phyloP scores from a whole-genome alignment of 2,797 vertebrate species.

The Gobionotothen gibberifrons region DNA sequence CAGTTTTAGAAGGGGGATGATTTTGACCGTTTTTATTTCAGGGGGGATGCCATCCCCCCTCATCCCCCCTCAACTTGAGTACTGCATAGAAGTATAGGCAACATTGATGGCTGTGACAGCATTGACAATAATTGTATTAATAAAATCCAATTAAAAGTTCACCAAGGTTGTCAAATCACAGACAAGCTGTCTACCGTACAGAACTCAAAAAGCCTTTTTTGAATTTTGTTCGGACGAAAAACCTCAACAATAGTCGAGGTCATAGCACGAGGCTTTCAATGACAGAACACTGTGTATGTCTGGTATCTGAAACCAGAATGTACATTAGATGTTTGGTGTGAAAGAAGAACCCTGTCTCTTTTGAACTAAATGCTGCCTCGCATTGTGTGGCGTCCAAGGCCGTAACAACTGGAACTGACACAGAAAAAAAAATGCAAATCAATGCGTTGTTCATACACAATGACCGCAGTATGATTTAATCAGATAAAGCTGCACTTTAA shows the following conservation, averaged over 20 bases:
- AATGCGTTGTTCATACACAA: slow-evolving; percentile 19
- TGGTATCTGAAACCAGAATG: slow-evolving; percentile 24
- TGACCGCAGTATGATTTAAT: slow-evolving; percentile 39
- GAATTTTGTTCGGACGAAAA: not conserved
- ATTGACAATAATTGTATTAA: too few species aligned
- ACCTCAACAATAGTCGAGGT: slow-evolving; percentile 1
- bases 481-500: slow-evolving; percentile 46
- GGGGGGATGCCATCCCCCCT: too few species aligned
- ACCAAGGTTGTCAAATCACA: slow-evolving; percentile 2
- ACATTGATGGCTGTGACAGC: too few species aligned
- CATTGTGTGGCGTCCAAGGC: not conserved
- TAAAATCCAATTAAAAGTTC: not conserved
- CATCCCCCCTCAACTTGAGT: too few species aligned
- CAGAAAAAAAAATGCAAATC: slow-evolving; percentile 16
- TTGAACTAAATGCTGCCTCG: not conserved
- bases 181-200: not conserved
- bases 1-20: too few species aligned
- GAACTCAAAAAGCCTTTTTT: not conserved
- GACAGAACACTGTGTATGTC: slow-evolving; percentile 4
- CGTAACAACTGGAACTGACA: not conserved
- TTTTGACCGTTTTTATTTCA: too few species aligned
- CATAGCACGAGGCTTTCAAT: not conserved
- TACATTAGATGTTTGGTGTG: slow-evolving; percentile 3
- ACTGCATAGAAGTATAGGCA: too few species aligned
- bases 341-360: not conserved